Percentiles rank a stretch among this genome's conserved stretches.
Conservation (phyloP, 30 jellyfish, hydroid and myxozoan species). For the Aurelia coerulea region DNA sequence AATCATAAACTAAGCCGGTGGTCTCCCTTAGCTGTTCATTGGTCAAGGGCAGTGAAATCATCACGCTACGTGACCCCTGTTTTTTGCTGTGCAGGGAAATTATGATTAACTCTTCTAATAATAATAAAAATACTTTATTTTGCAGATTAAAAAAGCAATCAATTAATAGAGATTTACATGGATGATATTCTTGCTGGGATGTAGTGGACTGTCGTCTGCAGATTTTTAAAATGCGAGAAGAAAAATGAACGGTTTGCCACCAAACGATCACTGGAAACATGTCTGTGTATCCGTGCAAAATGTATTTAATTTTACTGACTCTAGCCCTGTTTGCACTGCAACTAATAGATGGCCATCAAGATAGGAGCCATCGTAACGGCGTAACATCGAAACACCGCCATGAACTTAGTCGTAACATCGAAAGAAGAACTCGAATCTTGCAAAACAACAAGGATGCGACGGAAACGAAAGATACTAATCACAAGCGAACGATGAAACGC, state of each 20-base stretch:
- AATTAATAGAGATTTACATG: too few species aligned
- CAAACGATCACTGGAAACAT: too few species aligned
- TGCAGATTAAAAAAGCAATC: neutral
- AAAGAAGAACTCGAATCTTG: constrained; percentile 15
- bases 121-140: neutral
- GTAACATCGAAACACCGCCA: too few species aligned
- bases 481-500: constrained; percentile 48
- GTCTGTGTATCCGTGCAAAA: too few species aligned
- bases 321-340: too few species aligned
- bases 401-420: neutral
- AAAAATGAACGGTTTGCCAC: too few species aligned
- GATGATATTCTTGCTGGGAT: too few species aligned
- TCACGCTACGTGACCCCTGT: constrained; percentile 28
- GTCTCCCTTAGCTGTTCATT: constrained; percentile 26
- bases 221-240: too few species aligned
- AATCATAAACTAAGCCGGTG: constrained; percentile 29
- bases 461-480: neutral
- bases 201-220: too few species aligned
- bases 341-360: too few species aligned
- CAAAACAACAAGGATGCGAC: neutral
- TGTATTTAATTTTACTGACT: too few species aligned
- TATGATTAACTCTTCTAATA: neutral
- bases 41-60: constrained; percentile 75
- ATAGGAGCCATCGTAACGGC: too few species aligned
- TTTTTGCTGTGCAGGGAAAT: constrained; percentile 6